Conservation (phyloP, 2,113 vertebrate species). For the Synodontis membranacea region DNA sequence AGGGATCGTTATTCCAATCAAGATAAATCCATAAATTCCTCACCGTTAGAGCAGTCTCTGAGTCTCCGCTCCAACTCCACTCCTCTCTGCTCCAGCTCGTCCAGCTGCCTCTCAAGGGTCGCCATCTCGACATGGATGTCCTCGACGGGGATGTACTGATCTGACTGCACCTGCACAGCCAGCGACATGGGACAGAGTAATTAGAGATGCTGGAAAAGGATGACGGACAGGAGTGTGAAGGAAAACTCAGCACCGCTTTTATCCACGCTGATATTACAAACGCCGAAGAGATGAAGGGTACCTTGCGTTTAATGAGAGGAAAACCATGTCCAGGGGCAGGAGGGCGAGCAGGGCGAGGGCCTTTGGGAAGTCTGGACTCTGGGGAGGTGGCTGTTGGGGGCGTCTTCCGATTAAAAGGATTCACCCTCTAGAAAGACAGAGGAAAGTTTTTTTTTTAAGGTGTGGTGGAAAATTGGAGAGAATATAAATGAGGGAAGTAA, state of each 20-base stretch:
- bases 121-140: slow-evolving; percentile 92
- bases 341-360: slow-evolving; percentile 85
- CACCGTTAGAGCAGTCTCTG: slow-evolving; percentile 83
- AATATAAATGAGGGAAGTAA: neutral
- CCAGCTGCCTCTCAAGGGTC: slow-evolving; percentile 86
- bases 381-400: slow-evolving; percentile 75
- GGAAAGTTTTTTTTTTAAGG: neutral
- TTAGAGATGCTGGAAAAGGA: neutral
- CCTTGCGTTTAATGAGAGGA: slow-evolving; percentile 97
- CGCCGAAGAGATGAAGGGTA: slow-evolving; percentile 52
- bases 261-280: neutral
- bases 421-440: slow-evolving; percentile 78
- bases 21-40: neutral
- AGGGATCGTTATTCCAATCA: neutral
- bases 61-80: slow-evolving; percentile 91
- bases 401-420: slow-evolving; percentile 93
- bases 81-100: slow-evolving; percentile 88
- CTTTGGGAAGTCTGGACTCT: slow-evolving; percentile 76
- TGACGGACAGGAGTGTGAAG: neutral
- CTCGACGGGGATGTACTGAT: slow-evolving; percentile 93
- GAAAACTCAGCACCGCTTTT: neutral
- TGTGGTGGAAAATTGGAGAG: neutral
- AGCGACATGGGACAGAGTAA: neutral
- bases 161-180: slow-evolving; percentile 87
- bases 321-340: slow-evolving; percentile 95